Evolutionary conservation across 2,113 vertebrate species (phyloP), one percentile per base, ranked within the genome.

Genomic region (Rynchops niger): DNA sequence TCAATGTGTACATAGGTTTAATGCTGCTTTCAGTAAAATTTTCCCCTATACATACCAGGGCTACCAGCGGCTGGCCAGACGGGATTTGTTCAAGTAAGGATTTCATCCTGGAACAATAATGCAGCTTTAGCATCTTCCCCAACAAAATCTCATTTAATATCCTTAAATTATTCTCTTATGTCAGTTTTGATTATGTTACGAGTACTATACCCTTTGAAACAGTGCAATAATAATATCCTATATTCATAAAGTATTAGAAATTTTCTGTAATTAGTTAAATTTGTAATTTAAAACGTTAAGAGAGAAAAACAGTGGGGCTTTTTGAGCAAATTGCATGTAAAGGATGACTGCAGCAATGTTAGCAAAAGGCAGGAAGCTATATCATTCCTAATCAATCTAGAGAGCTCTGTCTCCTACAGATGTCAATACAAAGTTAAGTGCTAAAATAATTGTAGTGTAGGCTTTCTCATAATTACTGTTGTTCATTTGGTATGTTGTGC

Each of bases 401-500:
- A 93, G 97, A 96, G 91, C 97, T 97, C 95, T 96, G 94, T 98
- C 86, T 97, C 95, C 97, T 97, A 97, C 89, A 97, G 87, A 97
- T 98, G 97, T 97, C 97, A 97, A 97, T 98, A 97, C 92, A 98
- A 95, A 97, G 96, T 97, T 98, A 98, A 98, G 92, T 96, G 88
- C 94, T 98, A 92, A 89, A 97, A 96, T 98, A 98, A 98, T 98
- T 98, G 97, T 93, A 97, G 97, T 97, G 96, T 97, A 97, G 97
- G 90, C 97, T 97, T 97, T 93, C 94, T 97, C 84, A 93, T 98
- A 98, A 98, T 98, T 98, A 98, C 95, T 97, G 92, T 86, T 97
- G 95, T 95, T 98, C 92, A 96, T 95, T 95, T 97, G 92, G 81
- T 88, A 89, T 96, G 93, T 93, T 97, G 88, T 96, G 89, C 63